These are phyloP conservation scores for Apostichopus californicus DNA, from an alignment of 35 echinoderm and acorn worm species.

Conservation along the genomic window DNA sequence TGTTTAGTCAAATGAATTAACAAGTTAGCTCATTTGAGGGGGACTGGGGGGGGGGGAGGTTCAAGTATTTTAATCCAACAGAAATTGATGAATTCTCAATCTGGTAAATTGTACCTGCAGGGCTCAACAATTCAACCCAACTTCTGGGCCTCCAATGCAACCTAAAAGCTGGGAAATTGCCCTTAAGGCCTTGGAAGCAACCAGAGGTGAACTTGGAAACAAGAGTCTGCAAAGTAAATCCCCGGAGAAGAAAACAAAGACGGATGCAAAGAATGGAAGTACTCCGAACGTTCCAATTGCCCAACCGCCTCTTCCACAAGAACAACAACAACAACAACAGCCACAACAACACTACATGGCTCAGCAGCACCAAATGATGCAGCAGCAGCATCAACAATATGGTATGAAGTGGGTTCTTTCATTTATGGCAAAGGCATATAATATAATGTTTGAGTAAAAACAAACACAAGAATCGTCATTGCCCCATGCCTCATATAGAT, in stretches of 20 bases:
- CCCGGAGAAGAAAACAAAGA: slow-evolving; percentile 22
- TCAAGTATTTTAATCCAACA: no score
- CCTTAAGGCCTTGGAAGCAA: slow-evolving; percentile 72
- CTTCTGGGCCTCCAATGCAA: background rate
- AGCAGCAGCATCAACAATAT: slow-evolving; percentile 58
- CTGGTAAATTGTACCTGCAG: background rate
- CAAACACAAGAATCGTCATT: no score
- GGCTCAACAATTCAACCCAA: slow-evolving; percentile 52
- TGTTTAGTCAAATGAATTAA: no score
- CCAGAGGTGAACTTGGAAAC: slow-evolving; percentile 18
- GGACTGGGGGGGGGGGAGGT: no score
- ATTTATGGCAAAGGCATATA: background rate
- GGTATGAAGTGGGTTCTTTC: background rate
- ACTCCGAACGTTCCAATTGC: background rate
- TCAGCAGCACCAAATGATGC: slow-evolving; percentile 8
- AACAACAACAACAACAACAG: slow-evolving; percentile 50
- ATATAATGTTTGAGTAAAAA: no score
- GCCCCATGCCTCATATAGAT: no score
- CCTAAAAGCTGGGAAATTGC: slow-evolving; percentile 83
- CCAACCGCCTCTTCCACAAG: background rate
- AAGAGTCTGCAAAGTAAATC: slow-evolving; percentile 35
- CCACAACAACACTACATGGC: slow-evolving; percentile 34
- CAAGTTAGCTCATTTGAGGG: no score
- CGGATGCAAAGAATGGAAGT: background rate
- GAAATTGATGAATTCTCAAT: background rate